These are phyloP conservation scores for Zoanthus solanderi DNA, from an alignment of 92 coral and sea anemone species.

Conservation along the genomic window DNA sequence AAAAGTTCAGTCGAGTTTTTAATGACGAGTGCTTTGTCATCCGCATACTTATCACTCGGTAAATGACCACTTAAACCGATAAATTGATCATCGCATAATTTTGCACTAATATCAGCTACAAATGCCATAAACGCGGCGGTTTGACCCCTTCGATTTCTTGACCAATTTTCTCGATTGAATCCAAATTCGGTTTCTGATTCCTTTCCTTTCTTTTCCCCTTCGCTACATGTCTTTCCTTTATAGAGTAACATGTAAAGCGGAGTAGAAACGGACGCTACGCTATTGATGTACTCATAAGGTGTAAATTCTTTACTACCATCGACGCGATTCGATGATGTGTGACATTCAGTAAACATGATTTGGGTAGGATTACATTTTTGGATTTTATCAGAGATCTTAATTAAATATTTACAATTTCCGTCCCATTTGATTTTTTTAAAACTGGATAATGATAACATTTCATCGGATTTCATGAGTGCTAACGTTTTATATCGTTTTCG, in stretches of 20 bases:
- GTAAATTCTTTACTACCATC: not conserved
- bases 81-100: not conserved
- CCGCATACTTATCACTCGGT: not conserved
- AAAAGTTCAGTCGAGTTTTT: not conserved
- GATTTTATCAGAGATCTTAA: not conserved
- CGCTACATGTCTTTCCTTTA: not conserved
- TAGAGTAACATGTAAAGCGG: not conserved
- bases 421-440: not conserved
- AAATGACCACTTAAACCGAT: not conserved
- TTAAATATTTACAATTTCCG: too few relatives aligned
- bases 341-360: not conserved
- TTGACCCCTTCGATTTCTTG: not conserved
- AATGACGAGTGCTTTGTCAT: not conserved
- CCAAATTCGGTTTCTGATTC: not conserved
- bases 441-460: not conserved
- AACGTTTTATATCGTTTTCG: not conserved
- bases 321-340: not conserved
- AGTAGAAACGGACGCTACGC: not conserved
- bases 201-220: not conserved
- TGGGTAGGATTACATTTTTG: not conserved
- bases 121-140: not conserved
- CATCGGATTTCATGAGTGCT: not conserved
- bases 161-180: not conserved
- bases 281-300: not conserved
- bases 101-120: not conserved